A percentile compares a stretch with the other conserved stretches of the same genome.
Conservation (phyloP, 2,888 invertebrate genomes). For the Trachelus iudaicus region DNA sequence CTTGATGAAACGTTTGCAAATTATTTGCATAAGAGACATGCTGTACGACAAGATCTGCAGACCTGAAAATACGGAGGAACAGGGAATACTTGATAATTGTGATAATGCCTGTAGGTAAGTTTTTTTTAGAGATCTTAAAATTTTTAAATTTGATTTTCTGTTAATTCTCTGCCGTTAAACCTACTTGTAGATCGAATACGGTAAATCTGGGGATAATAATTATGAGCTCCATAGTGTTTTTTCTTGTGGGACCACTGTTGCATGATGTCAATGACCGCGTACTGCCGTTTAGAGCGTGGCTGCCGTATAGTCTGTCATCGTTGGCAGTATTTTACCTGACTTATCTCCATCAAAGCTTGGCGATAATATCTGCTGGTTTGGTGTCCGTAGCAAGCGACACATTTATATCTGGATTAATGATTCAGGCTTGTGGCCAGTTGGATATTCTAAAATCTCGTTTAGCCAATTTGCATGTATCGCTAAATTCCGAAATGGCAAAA, state of each 20-base stretch:
- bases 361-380: constrained; percentile 15
- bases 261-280: neutral
- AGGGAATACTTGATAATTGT: neutral
- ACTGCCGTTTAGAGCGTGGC: constrained; percentile 13
- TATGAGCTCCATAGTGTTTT: too few species aligned
- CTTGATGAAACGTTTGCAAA: neutral
- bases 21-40: neutral
- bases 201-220: too few species aligned
- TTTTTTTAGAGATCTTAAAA: too few species aligned
- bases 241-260: neutral
- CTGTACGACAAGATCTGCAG: neutral
- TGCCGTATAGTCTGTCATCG: neutral
- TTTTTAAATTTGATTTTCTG: too few species aligned
- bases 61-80: neutral
- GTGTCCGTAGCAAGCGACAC: constrained; percentile 16
- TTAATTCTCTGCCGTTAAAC: too few species aligned
- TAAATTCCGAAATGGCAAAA: neutral
- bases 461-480: constrained; percentile 9
- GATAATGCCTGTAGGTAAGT: too few species aligned
- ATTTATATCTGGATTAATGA: constrained; percentile 23
- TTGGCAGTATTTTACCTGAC: neutral
- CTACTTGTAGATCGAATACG: too few species aligned
- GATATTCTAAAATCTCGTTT: constrained; percentile 34
- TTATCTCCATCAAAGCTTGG: constrained; percentile 11
- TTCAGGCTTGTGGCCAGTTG: constrained; percentile 26